These are phyloP conservation scores for Himalopsyche kuldschensis DNA, from an alignment of 2,888 invertebrate species.

Conservation along the genomic window DNA sequence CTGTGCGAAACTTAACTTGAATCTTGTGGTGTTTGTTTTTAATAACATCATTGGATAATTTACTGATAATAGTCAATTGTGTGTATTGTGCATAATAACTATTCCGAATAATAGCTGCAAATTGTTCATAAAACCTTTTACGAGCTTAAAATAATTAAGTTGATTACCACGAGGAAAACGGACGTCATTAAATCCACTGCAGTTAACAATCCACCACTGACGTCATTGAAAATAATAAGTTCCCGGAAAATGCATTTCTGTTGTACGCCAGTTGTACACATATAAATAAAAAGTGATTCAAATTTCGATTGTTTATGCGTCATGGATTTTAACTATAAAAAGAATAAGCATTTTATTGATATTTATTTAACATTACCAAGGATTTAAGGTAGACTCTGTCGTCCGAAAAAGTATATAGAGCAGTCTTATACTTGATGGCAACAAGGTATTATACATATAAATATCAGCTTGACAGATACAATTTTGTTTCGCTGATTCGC, in stretches of 20 bases:
- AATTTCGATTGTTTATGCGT: no score
- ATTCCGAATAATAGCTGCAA: neutral
- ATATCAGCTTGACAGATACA: no score
- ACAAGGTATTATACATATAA: no score
- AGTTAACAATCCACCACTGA: neutral
- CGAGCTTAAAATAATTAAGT: neutral
- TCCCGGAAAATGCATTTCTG: neutral
- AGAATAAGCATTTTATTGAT: no score
- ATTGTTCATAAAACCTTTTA: neutral
- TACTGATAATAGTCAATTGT: neutral
- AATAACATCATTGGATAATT: neutral
- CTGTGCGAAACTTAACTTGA: no score
- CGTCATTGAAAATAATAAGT: neutral
- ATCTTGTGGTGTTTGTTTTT: neutral
- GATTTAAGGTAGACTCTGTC: no score
- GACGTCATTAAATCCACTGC: neutral
- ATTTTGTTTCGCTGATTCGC: no score
- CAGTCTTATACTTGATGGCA: no score
- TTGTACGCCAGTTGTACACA: neutral
- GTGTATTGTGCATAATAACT: neutral
- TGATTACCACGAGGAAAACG: neutral
- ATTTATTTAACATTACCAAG: no score
- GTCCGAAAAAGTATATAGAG: no score
- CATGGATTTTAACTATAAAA: no score
- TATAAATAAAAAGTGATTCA: neutral